Conservation (phyloP, 2,888 invertebrate species). For the Aromia moschata region DNA sequence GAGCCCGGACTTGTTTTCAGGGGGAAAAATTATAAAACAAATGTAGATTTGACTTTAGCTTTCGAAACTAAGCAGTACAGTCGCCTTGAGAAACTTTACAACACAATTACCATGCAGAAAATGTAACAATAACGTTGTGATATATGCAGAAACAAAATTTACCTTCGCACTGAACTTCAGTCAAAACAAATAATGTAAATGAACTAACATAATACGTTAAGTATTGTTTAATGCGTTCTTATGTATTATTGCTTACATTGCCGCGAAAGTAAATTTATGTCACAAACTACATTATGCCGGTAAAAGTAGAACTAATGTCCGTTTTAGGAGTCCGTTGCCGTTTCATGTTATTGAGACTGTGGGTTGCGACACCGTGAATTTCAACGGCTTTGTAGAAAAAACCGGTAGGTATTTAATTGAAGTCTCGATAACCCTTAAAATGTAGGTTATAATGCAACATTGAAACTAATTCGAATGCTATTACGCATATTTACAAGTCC, state of each 20-base stretch:
- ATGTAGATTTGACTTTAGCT: too few species aligned
- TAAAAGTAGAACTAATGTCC: neutral
- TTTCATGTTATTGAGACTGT: too few species aligned
- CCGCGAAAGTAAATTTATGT: neutral
- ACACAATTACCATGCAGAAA: too few species aligned
- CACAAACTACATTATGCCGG: neutral
- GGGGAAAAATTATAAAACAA: too few species aligned
- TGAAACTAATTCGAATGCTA: neutral
- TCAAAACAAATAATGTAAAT: neutral
- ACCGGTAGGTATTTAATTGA: neutral
- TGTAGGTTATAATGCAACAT: neutral
- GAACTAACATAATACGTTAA: neutral
- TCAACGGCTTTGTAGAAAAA: neutral
- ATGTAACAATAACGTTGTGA: too few species aligned
- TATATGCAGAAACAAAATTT: neutral
- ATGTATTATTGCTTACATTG: neutral
- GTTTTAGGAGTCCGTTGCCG: neutral
- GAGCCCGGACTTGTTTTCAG: too few species aligned
- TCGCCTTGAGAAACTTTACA: too few species aligned
- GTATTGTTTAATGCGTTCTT: neutral
- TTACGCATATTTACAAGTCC: neutral
- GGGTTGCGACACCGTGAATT: too few species aligned
- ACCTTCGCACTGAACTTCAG: neutral
- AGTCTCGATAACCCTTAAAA: neutral
- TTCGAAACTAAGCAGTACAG: too few species aligned